A percentile compares a stretch with the other conserved stretches of the same genome.
phyloP scores from a whole-genome alignment of 2,888 invertebrate species.

The Cataglyphis albicans region DNA sequence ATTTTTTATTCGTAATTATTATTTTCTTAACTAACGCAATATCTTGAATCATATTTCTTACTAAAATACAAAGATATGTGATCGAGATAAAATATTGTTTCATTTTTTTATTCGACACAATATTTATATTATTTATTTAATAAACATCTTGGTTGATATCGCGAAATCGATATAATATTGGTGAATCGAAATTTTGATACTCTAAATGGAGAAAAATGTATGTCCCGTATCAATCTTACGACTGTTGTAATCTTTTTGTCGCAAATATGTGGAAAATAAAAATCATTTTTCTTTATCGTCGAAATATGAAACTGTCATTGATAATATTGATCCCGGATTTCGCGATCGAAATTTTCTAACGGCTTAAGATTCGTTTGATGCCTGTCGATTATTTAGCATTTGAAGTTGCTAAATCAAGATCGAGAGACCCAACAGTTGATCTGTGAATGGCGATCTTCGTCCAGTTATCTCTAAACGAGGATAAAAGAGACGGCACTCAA shows the following conservation, averaged over 20 bases:
- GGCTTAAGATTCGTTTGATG: constrained; percentile 7
- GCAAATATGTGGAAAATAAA: neutral
- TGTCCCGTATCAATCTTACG: neutral
- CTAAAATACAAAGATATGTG: neutral
- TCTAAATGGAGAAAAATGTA: neutral
- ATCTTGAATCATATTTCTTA: neutral
- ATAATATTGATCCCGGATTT: neutral
- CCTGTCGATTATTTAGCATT: constrained; percentile 21
- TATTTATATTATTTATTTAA: neutral
- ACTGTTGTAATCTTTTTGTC: neutral
- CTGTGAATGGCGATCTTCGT: constrained; percentile 46
- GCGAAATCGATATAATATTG: neutral
- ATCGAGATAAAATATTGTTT: neutral
- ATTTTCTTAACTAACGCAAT: constrained; percentile 10
- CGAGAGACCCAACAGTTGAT: constrained; percentile 18
- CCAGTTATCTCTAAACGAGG: constrained; percentile 21
- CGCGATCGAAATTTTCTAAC: constrained; percentile 12
- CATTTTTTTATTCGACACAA: neutral
- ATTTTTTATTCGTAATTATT: neutral
- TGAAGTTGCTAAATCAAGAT: constrained; percentile 27
- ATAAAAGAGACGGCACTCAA: constrained; percentile 12
- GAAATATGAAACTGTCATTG: neutral
- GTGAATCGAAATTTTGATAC: neutral
- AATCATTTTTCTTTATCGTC: neutral
- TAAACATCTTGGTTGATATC: neutral